Conservation (phyloP, 2,113 vertebrate species). For the Brachirus orientalis region DNA sequence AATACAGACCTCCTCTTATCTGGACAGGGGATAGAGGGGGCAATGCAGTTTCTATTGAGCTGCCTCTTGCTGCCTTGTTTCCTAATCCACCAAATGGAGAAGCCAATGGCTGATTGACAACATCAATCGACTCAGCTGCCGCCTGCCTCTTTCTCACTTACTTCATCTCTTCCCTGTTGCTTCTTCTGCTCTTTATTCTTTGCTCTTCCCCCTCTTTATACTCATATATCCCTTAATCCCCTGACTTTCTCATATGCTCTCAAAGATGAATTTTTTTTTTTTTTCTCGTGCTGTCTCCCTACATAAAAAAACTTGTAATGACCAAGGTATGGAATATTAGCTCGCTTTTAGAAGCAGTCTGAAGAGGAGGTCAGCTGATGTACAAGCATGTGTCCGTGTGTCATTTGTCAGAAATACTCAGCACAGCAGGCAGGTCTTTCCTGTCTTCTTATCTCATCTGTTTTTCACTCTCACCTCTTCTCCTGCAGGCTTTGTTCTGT, state of each 20-base stretch:
- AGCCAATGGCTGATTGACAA: conserved; percentile 71
- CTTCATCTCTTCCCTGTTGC: conserved; percentile 38
- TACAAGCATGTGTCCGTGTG: conserved; percentile 11
- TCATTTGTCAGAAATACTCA: conserved; percentile 40
- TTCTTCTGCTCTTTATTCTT: conserved; percentile 21
- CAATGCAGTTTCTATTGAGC: conserved; percentile 66
- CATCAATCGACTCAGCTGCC: conserved; percentile 48
- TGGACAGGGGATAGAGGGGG: conserved; percentile 59
- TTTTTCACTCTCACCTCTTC: conserved; percentile 5
- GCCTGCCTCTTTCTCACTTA: conserved; percentile 40
- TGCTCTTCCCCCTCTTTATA: not conserved
- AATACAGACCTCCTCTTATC: conserved; percentile 67
- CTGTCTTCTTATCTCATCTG: conserved; percentile 29
- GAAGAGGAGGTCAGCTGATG: not conserved
- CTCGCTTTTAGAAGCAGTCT: not conserved
- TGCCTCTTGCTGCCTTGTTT: conserved; percentile 55
- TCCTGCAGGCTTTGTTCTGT: conserved; percentile 41
- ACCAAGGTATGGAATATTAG: conserved; percentile 11
- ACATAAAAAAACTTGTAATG: not conserved
- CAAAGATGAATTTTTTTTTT: not conserved
- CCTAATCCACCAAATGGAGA: conserved; percentile 71
- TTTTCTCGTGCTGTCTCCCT: not conserved
- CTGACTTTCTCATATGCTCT: conserved; percentile 1
- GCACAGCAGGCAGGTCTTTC: conserved; percentile 37
- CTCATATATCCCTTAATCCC: not conserved